Evolutionary conservation across 2,797 vertebrate genomes (phyloP).

Genomic region (Enteromius thamalakanensis): DNA sequence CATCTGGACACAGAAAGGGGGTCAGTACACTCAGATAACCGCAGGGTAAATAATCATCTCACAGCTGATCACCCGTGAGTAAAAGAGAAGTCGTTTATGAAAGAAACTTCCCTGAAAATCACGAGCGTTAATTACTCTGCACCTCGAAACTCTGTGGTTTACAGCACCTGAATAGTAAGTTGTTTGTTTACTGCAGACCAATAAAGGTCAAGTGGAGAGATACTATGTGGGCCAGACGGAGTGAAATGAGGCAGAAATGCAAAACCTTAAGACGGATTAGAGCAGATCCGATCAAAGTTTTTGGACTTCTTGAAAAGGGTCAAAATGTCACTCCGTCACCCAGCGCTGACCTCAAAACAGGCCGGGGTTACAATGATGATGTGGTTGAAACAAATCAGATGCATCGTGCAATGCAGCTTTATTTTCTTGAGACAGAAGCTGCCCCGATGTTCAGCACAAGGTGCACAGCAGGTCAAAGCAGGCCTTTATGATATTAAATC

Average conservation of each 20-base stretch:
- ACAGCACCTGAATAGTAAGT: background rate
- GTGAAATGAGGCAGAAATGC: conserved; percentile 63
- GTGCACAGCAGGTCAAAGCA: background rate
- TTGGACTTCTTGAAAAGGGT: conserved; percentile 56
- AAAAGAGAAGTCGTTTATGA: background rate
- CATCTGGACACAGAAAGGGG: conserved; percentile 53
- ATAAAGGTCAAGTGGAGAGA: conserved; percentile 19
- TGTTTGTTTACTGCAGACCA: conserved; percentile 1
- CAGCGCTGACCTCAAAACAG: conserved; percentile 50
- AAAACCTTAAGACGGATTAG: conserved; percentile 60
- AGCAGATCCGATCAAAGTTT: conserved; percentile 61
- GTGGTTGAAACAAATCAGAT: conserved; percentile 4
- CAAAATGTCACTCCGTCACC: conserved; percentile 62
- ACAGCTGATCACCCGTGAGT: conserved; percentile 11
- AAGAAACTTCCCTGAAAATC: conserved; percentile 9
- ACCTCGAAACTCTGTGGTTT: background rate
- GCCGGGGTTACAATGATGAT: background rate
- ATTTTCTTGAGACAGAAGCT: conserved; percentile 8
- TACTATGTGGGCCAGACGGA: conserved; percentile 25
- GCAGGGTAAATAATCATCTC: conserved; percentile 33
- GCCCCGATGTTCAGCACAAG: conserved; percentile 1
- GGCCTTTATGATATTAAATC: conserved; percentile 11
- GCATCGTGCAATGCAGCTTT: background rate
- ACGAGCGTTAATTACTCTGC: background rate
- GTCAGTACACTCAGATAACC: conserved; percentile 44